phyloP scores from a whole-genome alignment of 2,888 invertebrate genomes.

The Tinea pellionella region DNA sequence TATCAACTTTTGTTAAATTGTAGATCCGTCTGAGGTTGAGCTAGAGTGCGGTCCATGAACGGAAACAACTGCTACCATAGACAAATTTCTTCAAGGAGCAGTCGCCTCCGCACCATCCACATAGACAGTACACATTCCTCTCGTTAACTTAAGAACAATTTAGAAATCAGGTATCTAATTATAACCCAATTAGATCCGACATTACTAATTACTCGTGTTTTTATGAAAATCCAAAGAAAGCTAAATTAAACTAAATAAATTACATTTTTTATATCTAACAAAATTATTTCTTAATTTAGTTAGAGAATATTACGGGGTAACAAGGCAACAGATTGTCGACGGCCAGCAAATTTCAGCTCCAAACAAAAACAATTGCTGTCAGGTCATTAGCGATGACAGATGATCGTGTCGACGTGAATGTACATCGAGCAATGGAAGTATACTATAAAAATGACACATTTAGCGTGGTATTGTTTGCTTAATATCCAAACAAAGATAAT shows the following conservation, averaged over 20 bases:
- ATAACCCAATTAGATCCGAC: background rate
- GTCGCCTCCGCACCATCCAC: too few species aligned
- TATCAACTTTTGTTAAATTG: too few species aligned
- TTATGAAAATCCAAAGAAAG: background rate
- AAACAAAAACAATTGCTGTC: background rate
- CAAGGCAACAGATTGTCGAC: conserved; percentile 4
- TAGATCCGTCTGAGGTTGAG: too few species aligned
- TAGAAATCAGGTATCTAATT: too few species aligned
- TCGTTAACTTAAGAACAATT: too few species aligned
- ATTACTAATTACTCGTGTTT: background rate
- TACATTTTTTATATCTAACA: background rate
- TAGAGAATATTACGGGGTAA: background rate
- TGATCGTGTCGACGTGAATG: background rate
- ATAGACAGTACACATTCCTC: too few species aligned
- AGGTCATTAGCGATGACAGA: conserved; percentile 11
- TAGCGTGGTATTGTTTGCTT: background rate
- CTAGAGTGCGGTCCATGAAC: too few species aligned
- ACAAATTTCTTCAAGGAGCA: too few species aligned
- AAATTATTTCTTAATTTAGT: conserved; percentile 4
- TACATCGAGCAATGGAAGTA: background rate
- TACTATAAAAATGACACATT: background rate
- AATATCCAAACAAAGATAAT: background rate
- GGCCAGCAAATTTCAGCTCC: background rate
- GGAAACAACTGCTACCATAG: too few species aligned
- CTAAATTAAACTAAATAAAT: background rate